Evolutionary conservation across 2,113 vertebrate genomes (phyloP).

Genomic region (Catharus bicknelli): DNA sequence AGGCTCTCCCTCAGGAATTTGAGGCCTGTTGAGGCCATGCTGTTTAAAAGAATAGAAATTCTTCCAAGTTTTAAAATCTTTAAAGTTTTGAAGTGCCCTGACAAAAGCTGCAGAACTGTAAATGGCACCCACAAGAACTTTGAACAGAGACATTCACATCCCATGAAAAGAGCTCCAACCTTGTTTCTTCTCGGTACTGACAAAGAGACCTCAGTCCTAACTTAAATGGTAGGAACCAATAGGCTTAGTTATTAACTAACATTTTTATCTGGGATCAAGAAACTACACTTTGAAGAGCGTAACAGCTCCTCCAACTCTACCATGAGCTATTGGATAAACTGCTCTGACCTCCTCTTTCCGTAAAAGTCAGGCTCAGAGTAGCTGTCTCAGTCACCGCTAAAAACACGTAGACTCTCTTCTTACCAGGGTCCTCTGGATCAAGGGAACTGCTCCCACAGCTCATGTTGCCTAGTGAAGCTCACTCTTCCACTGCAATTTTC

Average conservation of each 20-base stretch:
- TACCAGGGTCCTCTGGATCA: not conserved
- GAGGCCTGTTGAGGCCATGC: not conserved
- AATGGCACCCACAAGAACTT: not conserved
- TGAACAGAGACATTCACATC: not conserved
- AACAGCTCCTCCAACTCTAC: not conserved
- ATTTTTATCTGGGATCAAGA: not conserved
- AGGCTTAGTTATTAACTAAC: not conserved
- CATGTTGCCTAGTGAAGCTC: fast-evolving
- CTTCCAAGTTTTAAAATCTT: not conserved
- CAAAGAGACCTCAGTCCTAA: not conserved
- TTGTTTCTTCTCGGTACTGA: not conserved
- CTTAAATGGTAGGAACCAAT: not conserved
- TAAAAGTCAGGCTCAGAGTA: not conserved
- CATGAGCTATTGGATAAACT: not conserved
- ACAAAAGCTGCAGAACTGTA: not conserved
- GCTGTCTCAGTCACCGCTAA: not conserved
- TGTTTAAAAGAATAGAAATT: not conserved
- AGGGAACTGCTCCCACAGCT: not conserved
- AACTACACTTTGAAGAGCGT: not conserved
- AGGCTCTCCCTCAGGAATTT: not conserved
- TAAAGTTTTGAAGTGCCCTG: not conserved
- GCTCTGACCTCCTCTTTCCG: not conserved
- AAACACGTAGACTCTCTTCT: not conserved
- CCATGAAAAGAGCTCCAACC: not conserved
- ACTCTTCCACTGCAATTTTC: not conserved